These are phyloP conservation scores for Polylopha cassiicola DNA, from an alignment of 2,888 invertebrate genomes.

Conservation along the genomic window DNA sequence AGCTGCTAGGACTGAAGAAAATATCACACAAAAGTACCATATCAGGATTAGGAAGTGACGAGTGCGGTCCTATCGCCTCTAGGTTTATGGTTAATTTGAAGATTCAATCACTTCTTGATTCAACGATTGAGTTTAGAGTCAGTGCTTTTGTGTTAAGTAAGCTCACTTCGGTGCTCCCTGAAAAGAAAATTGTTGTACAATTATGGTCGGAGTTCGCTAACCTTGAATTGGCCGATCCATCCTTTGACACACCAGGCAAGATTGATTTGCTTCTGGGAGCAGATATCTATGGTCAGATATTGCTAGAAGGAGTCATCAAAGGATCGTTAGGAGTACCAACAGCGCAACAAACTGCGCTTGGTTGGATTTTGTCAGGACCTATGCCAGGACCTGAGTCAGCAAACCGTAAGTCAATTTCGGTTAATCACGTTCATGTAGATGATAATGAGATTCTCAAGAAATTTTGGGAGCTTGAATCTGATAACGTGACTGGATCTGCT, in stretches of 20 bases:
- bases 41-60: constrained; percentile 22
- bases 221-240: constrained; percentile 19
- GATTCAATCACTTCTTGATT: constrained; percentile 21
- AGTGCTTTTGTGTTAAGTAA: constrained; percentile 25
- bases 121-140: constrained; percentile 11
- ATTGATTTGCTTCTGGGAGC: constrained; percentile 22
- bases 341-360: constrained; percentile 25
- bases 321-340: constrained; percentile 13
- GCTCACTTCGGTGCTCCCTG: constrained; percentile 22
- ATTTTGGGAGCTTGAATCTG: neutral
- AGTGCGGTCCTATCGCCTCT: neutral
- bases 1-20: constrained; percentile 26
- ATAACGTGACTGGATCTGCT: neutral
- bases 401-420: too few relatives aligned
- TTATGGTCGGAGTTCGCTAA: constrained; percentile 7
- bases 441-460: neutral
- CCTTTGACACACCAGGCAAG: constrained; percentile 11
- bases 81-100: constrained; percentile 22
- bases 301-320: constrained; percentile 14
- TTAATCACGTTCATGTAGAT: neutral
- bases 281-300: constrained; percentile 15
- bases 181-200: constrained; percentile 1
- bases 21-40: constrained; percentile 19
- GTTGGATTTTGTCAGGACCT: constrained; percentile 27
- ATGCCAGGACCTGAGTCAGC: too few relatives aligned